Base-by-base conservation (phyloP, 2,113 vertebrate genomes). In the Paracanthobrama guichenoti region DNA sequence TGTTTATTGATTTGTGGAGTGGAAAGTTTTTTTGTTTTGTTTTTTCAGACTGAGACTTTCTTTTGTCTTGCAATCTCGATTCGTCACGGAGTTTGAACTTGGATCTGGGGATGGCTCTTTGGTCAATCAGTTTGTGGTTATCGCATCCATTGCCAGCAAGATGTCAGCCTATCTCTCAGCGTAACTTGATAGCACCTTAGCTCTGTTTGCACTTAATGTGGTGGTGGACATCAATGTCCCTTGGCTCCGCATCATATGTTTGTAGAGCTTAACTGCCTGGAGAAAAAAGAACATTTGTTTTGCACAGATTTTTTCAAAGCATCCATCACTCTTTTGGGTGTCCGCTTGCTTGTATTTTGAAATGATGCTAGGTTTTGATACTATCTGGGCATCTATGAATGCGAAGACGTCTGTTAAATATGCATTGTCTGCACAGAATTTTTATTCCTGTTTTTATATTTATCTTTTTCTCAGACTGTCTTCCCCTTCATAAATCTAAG, bases 401-500 rank as follows among this genome's bases (percentile, higher is more conserved):
- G 44, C 22, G 3, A 79, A 62, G 59, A 44, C 0, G 9, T 60
- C 5, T 75, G 18, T 28, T 31, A 26, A 46, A 74, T 50, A 50
- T 73, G n/a, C 20, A 26, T 46, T 46, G 42, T 10, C 10, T 79
- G 55, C 28, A 18, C 60, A 59, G 22, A 28, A 6, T 59, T 50
- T 81, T 48, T 50, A 26, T 46, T 76, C 26, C 39, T 59, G 50
- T 73, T 46, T 71, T 42, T 44, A 39, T n/a, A 46, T 71, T 28
- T 46, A 13, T 80, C 67, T 82, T 53, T 60, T 85, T 86, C 74
- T 62, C 77, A 50, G 59, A 67, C 78, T 79, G 60, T 80, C 69
- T 73, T 73, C 48, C 53, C 71, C 48, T 62, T 46, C 57, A 28
- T 88, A 86, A 86, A 93, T 91, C 89, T 90, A 83, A 92, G 20